Conservation (phyloP, 2,888 invertebrate genomes). For the Drosophila pseudotakahashii region DNA sequence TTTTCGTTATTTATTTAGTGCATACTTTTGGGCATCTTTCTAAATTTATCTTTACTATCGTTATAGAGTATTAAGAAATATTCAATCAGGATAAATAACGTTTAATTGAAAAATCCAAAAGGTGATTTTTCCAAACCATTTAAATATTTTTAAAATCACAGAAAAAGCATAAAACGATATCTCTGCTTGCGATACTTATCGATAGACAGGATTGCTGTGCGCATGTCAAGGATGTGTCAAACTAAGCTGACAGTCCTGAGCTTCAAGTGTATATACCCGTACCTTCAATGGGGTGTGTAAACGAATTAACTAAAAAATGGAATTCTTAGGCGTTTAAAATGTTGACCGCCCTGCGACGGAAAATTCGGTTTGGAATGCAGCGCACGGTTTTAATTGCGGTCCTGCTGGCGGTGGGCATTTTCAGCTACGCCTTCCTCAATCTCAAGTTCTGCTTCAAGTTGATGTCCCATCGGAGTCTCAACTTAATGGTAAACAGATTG, state of each 20-base stretch:
- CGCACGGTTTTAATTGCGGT: slow-evolving; percentile 76
- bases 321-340: slow-evolving; percentile 54
- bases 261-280: slow-evolving; percentile 43
- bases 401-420: slow-evolving; percentile 74
- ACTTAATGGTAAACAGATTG: slow-evolving; percentile 75
- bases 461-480: slow-evolving; percentile 81
- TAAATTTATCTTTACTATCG: no score
- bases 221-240: slow-evolving; percentile 56
- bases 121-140: not conserved
- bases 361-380: slow-evolving; percentile 81
- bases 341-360: slow-evolving; percentile 81
- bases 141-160: not conserved
- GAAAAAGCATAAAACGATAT: not conserved
- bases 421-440: slow-evolving; percentile 82
- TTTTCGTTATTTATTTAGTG: no score
- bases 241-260: slow-evolving; percentile 24
- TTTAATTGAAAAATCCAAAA: no score
- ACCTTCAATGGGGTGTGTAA: slow-evolving; percentile 22
- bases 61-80: no score
- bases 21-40: no score
- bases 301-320: slow-evolving; percentile 32
- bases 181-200: slow-evolving; percentile 10
- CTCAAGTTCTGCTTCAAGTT: slow-evolving; percentile 82
- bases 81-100: no score
- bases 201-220: slow-evolving; percentile 36